These are phyloP conservation scores for Alentia gelatinosa DNA, from an alignment of 2,888 invertebrate species.

Conservation along the genomic window DNA sequence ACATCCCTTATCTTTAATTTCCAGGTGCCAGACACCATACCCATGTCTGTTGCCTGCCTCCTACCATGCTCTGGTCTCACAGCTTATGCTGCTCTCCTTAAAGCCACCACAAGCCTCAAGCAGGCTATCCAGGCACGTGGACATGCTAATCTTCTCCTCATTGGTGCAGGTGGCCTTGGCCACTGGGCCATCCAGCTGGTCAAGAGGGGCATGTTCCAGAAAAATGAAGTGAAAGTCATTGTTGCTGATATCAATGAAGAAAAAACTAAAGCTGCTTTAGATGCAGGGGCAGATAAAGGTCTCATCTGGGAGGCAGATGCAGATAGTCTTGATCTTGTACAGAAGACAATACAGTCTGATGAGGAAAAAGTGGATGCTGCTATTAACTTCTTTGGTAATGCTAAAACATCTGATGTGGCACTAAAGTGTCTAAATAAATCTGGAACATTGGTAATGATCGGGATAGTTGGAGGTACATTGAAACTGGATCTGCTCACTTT, in stretches of 20 bases:
- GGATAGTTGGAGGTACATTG: background rate
- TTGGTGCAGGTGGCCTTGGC: constrained; percentile 17
- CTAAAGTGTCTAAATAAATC: background rate
- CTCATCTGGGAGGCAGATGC: background rate
- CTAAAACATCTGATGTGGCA: background rate
- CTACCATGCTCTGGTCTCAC: background rate
- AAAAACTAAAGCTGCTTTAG: background rate
- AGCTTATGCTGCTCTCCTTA: background rate
- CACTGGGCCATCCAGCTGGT: background rate
- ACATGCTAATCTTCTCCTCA: background rate
- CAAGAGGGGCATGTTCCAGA: background rate
- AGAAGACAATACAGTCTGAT: background rate
- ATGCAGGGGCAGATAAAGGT: background rate
- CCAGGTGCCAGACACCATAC: background rate
- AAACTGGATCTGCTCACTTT: background rate
- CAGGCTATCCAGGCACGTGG: background rate
- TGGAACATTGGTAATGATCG: background rate
- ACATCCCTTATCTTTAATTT: background rate
- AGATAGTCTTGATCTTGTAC: background rate
- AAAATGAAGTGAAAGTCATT: background rate
- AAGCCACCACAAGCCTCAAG: background rate
- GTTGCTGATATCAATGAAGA: constrained; percentile 17
- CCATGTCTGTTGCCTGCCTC: background rate
- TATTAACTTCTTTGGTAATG: background rate
- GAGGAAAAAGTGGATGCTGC: background rate